A percentile compares a stretch with the other conserved stretches of the same genome.
These are phyloP conservation scores for Micropterix aruncella DNA, from an alignment of 2,888 invertebrate genomes.

Conservation along the genomic window DNA sequence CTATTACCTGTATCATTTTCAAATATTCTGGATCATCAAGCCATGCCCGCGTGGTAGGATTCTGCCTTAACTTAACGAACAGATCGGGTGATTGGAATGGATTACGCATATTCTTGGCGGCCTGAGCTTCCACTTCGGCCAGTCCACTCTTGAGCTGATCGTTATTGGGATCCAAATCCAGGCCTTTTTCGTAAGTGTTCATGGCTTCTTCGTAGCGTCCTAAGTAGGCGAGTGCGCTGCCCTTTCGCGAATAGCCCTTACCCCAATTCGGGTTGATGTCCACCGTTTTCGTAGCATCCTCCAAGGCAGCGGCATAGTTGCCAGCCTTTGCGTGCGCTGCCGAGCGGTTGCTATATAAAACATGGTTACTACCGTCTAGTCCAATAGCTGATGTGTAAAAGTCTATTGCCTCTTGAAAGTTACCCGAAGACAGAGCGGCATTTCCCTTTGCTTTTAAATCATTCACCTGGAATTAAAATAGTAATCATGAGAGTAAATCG, in stretches of 20 bases:
- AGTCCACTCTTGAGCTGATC: conserved; percentile 53
- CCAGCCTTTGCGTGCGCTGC: conserved; percentile 78
- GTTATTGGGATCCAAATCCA: conserved; percentile 60
- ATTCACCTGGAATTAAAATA: conserved; percentile 57
- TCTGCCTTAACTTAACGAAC: conserved; percentile 44
- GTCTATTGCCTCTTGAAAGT: conserved; percentile 65
- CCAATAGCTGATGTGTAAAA: conserved; percentile 70
- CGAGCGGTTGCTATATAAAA: conserved; percentile 82
- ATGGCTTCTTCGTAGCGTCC: conserved; percentile 62
- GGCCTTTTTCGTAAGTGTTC: conserved; percentile 53
- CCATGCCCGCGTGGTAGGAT: conserved; percentile 56
- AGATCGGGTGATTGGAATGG: conserved; percentile 43
- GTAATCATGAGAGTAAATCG: too few species aligned
- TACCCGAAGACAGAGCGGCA: conserved; percentile 61
- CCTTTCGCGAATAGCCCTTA: conserved; percentile 83
- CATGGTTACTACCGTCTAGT: conserved; percentile 70
- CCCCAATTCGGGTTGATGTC: conserved; percentile 71
- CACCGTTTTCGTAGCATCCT: conserved; percentile 77
- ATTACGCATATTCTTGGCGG: conserved; percentile 20
- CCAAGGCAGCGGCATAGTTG: conserved; percentile 58
- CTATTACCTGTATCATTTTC: conserved; percentile 37
- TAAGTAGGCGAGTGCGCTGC: conserved; percentile 68
- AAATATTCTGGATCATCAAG: conserved; percentile 64
- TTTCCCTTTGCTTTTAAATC: conserved; percentile 81
- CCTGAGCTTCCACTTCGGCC: conserved; percentile 39